phyloP scores from a whole-genome alignment of 2,888 invertebrate species.

The Muschampia plurimacula region DNA sequence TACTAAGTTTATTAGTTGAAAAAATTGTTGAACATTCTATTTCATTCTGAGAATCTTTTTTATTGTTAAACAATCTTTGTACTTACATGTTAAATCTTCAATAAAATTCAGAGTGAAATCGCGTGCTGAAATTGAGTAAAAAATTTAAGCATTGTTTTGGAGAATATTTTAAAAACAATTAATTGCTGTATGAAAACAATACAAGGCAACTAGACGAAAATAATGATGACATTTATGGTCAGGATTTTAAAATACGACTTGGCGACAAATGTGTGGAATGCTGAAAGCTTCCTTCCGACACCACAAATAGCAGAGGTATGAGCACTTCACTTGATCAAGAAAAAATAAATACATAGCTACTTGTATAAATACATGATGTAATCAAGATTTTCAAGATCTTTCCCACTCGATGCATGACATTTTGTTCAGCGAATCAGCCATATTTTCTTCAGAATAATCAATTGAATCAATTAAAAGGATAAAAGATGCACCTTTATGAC shows the following conservation, averaged over 20 bases:
- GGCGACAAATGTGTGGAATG: slow-evolving; percentile 21
- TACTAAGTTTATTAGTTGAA: no score
- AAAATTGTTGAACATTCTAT: no score
- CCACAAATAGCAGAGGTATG: slow-evolving; percentile 57
- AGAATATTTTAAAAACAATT: slow-evolving; percentile 16
- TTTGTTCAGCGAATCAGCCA: slow-evolving; percentile 26
- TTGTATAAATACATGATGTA: slow-evolving; percentile 54
- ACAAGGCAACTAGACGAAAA: slow-evolving; percentile 20
- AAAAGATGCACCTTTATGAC: slow-evolving; percentile 34
- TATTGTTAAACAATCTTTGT: neutral
- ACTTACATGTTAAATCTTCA: neutral
- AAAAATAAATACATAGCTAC: slow-evolving; percentile 62
- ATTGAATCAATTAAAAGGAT: slow-evolving; percentile 38
- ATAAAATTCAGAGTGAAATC: neutral
- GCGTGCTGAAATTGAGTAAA: neutral
- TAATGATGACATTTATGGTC: slow-evolving; percentile 17
- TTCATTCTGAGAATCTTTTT: no score
- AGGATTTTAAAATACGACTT: slow-evolving; percentile 13
- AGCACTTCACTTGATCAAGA: slow-evolving; percentile 55
- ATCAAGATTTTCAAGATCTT: slow-evolving; percentile 52
- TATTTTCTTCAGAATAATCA: slow-evolving; percentile 39
- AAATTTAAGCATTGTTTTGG: neutral
- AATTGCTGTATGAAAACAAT: slow-evolving; percentile 16
- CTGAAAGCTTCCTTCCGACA: slow-evolving; percentile 48
- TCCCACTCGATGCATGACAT: slow-evolving; percentile 31